Evolutionary conservation across 1,140 invertebrate genomes (phyloP), one percentile per base, ranked within the genome.

Genomic region (Tetragnatha versicolor): DNA sequence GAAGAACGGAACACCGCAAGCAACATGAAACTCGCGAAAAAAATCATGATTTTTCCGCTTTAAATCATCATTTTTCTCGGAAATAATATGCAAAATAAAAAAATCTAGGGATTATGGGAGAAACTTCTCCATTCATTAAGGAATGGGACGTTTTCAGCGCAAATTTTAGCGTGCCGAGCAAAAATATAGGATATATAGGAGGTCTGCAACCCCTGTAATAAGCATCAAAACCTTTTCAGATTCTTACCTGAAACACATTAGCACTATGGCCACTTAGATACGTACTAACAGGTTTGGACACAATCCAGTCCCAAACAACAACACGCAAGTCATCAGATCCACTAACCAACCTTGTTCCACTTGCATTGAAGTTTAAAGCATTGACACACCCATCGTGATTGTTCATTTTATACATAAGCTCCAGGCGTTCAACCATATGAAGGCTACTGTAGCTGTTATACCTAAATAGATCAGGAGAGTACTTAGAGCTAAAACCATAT

Each of bases 351-450:
- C 92, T 86, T 53, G 90, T 90, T 42, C 93, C 93, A 87, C 86
- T 83, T 61, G 90, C 89, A 87, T 96, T 96, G 85, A 98, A 98
- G 87, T 94, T 92, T 45, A 98, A 88, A 53, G 93, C 91, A 88
- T 98, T 98, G 10, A 98, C 95, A 88, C 96, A 97, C 49, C 95
- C 95, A 83, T 88, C 87, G 87, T 98, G 95, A 80, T 90, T 89
- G 37, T 92, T 89, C 82, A 98, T 87, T 84, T 91, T 91, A 81
- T 91, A 90, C 85, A 92, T 90, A 35, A 95, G 87, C 84, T 95
- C 90, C 82, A 98, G 86, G 79, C 93, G 90, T 85, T 96, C 91
- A 7, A 95, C 92, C 81, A 90, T 90, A 83, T 93, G 90, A 29
- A 95, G 87, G 25, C 94, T 95, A 9, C 91, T 92, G 83, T 94